These are phyloP conservation scores for Malacosoma neustria DNA, from an alignment of 2,888 invertebrate species.

Conservation along the genomic window DNA sequence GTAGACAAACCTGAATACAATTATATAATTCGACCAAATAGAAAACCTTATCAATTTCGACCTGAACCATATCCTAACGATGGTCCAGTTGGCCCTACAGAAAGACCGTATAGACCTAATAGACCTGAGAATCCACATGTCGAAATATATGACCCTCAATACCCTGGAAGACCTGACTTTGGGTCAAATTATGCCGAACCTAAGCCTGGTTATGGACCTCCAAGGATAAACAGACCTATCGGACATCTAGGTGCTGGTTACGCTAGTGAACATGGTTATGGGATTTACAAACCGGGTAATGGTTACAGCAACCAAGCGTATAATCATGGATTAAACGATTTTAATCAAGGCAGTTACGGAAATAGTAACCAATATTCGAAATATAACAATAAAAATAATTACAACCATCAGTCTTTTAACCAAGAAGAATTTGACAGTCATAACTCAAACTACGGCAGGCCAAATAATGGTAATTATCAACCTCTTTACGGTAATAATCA, in stretches of 20 bases:
- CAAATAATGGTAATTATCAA: neutral
- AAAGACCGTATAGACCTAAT: constrained; percentile 29
- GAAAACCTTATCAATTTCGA: constrained; percentile 31
- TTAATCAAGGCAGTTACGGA: constrained; percentile 12
- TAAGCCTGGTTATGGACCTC: constrained; percentile 5
- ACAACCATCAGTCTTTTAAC: constrained; percentile 2
- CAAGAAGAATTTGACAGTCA: constrained; percentile 7
- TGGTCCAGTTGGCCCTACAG: constrained; percentile 26
- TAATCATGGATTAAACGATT: constrained; percentile 4
- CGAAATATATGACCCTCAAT: constrained; percentile 55
- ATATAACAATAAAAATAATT: constrained; percentile 4
- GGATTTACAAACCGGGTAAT: constrained; percentile 3
- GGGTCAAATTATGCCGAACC: constrained; percentile 14
- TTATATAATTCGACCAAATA: constrained; percentile 48
- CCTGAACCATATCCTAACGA: constrained; percentile 11
- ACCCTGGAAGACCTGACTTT: constrained; percentile 39
- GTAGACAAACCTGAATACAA: constrained; percentile 47
- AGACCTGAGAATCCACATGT: constrained; percentile 44
- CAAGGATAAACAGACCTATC: neutral
- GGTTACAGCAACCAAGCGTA: neutral
- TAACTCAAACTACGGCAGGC: constrained; percentile 9
- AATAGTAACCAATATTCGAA: neutral
- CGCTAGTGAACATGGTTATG: constrained; percentile 5
- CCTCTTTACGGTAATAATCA: constrained; percentile 8
- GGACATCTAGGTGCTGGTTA: constrained; percentile 1